Percentiles rank a stretch among this genome's conserved stretches.
These are phyloP conservation scores for Aphaenogaster ashmeadi DNA, from an alignment of 1,140 invertebrate genomes.

Conservation along the genomic window DNA sequence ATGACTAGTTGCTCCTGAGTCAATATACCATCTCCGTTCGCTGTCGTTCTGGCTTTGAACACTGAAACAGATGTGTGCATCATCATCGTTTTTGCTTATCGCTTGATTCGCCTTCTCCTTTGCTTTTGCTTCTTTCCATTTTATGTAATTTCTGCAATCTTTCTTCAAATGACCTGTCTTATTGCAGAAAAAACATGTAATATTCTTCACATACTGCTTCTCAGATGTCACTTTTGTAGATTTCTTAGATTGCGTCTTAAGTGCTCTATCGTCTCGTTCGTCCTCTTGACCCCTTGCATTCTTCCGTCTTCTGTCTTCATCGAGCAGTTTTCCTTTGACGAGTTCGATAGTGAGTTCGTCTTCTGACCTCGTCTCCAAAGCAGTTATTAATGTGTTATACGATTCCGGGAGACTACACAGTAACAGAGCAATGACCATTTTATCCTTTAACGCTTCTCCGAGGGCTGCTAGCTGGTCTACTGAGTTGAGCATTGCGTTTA, in stretches of 20 bases:
- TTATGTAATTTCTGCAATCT: not conserved
- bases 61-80: not conserved
- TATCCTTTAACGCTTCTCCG: not conserved
- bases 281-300: not conserved
- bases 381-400: not conserved
- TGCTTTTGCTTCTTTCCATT: not conserved
- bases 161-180: conserved; percentile 9
- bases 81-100: not conserved
- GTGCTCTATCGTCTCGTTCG: not conserved
- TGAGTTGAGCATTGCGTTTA: not conserved
- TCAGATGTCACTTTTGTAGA: not conserved
- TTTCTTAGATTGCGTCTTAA: not conserved
- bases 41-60: not conserved
- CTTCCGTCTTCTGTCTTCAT: not conserved
- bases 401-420: not conserved
- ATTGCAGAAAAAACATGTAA: not conserved
- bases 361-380: not conserved
- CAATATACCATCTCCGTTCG: not conserved
- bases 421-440: not conserved
- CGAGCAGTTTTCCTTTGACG: not conserved
- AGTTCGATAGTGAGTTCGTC: not conserved
- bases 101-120: conserved; percentile 11
- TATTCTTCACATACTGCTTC: not conserved
- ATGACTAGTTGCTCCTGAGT: not conserved
- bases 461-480: not conserved